A percentile compares a stretch with the other conserved stretches of the same genome.
Conservation (phyloP, 2,113 vertebrate species). For the Argyrosomus japonicus region DNA sequence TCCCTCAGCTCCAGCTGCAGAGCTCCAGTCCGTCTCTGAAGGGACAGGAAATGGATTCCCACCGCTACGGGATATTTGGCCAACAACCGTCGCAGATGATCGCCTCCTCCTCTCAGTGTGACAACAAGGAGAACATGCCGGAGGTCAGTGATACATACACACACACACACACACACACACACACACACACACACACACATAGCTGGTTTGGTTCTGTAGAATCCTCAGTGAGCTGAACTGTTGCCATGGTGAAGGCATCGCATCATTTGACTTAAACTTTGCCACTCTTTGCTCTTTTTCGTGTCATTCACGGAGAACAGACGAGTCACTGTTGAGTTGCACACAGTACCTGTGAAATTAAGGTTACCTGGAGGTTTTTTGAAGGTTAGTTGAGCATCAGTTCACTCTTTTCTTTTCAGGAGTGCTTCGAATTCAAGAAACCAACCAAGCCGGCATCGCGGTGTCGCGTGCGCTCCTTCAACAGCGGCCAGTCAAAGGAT, state of each 20-base stretch:
- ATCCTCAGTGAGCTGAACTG: background rate
- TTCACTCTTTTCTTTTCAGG: slow-evolving; percentile 75
- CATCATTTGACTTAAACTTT: slow-evolving; percentile 9
- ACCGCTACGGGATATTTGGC: slow-evolving; percentile 84
- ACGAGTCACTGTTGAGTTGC: no score
- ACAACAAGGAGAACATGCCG: slow-evolving; percentile 94
- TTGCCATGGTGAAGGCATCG: slow-evolving; percentile 30
- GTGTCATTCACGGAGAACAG: background rate
- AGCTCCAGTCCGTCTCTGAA: slow-evolving; percentile 90
- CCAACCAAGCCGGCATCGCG: slow-evolving; percentile 88
- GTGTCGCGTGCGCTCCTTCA: slow-evolving; percentile 62
- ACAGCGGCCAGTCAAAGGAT: slow-evolving; percentile 77
- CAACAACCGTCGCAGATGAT: slow-evolving; percentile 32
- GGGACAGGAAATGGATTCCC: slow-evolving; percentile 81
- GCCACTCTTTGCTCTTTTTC: background rate
- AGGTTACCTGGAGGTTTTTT: no score
- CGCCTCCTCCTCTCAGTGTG: slow-evolving; percentile 33
- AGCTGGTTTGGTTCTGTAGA: background rate
- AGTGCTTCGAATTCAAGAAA: slow-evolving; percentile 96
- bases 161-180: no score
- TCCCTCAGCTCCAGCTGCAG: slow-evolving; percentile 86
- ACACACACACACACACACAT: no score
- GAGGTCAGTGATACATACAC: slow-evolving; percentile 56
- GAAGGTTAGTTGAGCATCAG: background rate
- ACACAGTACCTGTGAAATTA: no score